Conservation (phyloP, 2,888 invertebrate species). For the Sturmia bella region DNA sequence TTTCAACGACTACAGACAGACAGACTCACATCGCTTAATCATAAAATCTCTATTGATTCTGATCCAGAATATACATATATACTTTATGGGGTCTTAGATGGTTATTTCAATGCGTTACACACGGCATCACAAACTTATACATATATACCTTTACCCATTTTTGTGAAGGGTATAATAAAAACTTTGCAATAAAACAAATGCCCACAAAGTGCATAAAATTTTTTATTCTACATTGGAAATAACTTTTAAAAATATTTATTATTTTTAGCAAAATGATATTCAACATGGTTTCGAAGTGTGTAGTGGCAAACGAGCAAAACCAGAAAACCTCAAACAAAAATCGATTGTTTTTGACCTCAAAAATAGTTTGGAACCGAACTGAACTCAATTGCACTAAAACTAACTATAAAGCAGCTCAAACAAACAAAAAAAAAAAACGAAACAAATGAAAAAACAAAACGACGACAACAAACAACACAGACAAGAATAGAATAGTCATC, state of each 20-base stretch:
- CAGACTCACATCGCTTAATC: too few species aligned
- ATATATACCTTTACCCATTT: too few species aligned
- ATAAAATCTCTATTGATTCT: too few species aligned
- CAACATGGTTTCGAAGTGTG: constrained; percentile 30
- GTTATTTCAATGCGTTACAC: too few species aligned
- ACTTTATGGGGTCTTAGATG: too few species aligned
- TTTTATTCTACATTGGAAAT: constrained; percentile 22
- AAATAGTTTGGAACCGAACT: constrained; percentile 48
- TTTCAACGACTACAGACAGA: too few species aligned
- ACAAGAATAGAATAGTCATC: constrained; percentile 9
- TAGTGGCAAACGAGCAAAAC: constrained; percentile 27
- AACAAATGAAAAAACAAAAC: too few species aligned
- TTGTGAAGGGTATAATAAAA: too few species aligned
- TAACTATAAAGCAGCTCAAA: constrained; percentile 5
- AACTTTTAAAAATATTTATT: constrained; percentile 26
- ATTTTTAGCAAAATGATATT: constrained; percentile 23
- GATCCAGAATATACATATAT: too few species aligned
- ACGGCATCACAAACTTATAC: too few species aligned
- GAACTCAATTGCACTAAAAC: constrained; percentile 9
- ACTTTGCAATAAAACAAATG: constrained; percentile 13
- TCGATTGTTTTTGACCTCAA: constrained; percentile 62
- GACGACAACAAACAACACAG: too few species aligned
- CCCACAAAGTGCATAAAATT: constrained; percentile 6
- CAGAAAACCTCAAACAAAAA: constrained; percentile 41
- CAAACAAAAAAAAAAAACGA: not conserved